Percentiles rank a stretch among this genome's conserved stretches.
Evolutionary conservation across 92 coral and sea anemone species (phyloP).

Genomic region (Heliopora coerulea): DNA sequence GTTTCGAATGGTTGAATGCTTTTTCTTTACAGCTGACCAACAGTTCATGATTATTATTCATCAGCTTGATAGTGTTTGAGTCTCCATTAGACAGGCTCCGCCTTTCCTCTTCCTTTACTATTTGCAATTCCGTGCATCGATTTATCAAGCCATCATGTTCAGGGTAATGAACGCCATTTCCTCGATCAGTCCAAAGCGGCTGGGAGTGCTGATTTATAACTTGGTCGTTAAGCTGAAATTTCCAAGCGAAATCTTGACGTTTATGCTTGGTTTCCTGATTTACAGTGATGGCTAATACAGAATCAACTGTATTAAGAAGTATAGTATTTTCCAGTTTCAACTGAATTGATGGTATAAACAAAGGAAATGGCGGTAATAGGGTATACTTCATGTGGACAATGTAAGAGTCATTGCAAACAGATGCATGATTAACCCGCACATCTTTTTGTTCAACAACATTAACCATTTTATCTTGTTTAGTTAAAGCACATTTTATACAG

Average conservation of each 20-base stretch:
- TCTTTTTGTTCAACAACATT: neutral
- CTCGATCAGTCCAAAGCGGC: neutral
- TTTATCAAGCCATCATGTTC: neutral
- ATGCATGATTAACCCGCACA: neutral
- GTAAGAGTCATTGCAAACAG: constrained; percentile 57
- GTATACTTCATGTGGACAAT: constrained; percentile 71
- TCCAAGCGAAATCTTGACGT: neutral
- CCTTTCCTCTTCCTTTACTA: neutral
- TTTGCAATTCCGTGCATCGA: neutral
- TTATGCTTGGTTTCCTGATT: constrained; percentile 3
- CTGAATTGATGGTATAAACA: constrained; percentile 63
- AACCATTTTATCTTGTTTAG: too few relatives aligned
- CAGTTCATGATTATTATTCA: neutral
- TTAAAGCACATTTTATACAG: constrained; percentile 41
- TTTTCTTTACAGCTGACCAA: neutral
- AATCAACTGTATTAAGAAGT: constrained; percentile 77
- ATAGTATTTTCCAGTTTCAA: constrained; percentile 64
- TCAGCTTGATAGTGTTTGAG: neutral
- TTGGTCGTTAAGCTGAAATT: neutral
- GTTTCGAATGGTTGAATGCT: neutral
- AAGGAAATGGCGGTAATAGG: constrained; percentile 79
- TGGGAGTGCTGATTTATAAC: neutral
- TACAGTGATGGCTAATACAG: constrained; percentile 66
- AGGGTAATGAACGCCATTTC: neutral
- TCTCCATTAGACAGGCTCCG: neutral